phyloP scores from a whole-genome alignment of 92 coral and sea anemone genomes.

The Porites rus region DNA sequence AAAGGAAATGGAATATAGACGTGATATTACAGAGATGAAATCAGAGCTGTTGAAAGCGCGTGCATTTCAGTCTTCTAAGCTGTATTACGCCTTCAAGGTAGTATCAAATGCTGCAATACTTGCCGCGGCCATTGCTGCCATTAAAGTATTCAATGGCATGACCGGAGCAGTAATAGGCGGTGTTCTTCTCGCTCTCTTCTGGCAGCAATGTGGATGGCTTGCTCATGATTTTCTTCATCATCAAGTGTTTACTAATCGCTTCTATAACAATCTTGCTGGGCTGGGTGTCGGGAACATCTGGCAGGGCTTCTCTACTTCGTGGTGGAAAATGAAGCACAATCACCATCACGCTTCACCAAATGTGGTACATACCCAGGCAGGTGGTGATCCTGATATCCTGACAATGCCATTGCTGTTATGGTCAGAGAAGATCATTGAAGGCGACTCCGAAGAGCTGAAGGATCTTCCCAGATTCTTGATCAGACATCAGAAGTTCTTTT shows the following conservation, averaged over 20 bases:
- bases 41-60: slow-evolving; percentile 41
- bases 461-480: slow-evolving; percentile 33
- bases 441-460: slow-evolving; percentile 24
- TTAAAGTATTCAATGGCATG: slow-evolving; percentile 13
- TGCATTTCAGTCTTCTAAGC: slow-evolving; percentile 28
- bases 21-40: slow-evolving; percentile 18
- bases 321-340: slow-evolving; percentile 36
- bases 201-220: slow-evolving; percentile 23
- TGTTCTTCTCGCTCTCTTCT: slow-evolving; percentile 12
- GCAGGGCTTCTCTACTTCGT: slow-evolving; percentile 24
- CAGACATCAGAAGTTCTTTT: slow-evolving; percentile 25
- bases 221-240: slow-evolving; percentile 35
- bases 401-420: slow-evolving; percentile 31
- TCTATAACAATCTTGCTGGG: slow-evolving; percentile 16
- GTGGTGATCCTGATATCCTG: slow-evolving; percentile 29
- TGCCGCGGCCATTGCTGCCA: neutral
- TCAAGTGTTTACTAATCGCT: slow-evolving; percentile 18
- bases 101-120: slow-evolving; percentile 2
- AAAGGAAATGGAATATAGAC: neutral
- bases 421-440: slow-evolving; percentile 38
- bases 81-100: slow-evolving; percentile 17
- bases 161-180: slow-evolving; percentile 29
- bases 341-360: slow-evolving; percentile 27
- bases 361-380: slow-evolving; percentile 25
- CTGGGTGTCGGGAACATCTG: slow-evolving; percentile 26